phyloP scores from a whole-genome alignment of 2,888 invertebrate genomes.

The Oithona nana region DNA sequence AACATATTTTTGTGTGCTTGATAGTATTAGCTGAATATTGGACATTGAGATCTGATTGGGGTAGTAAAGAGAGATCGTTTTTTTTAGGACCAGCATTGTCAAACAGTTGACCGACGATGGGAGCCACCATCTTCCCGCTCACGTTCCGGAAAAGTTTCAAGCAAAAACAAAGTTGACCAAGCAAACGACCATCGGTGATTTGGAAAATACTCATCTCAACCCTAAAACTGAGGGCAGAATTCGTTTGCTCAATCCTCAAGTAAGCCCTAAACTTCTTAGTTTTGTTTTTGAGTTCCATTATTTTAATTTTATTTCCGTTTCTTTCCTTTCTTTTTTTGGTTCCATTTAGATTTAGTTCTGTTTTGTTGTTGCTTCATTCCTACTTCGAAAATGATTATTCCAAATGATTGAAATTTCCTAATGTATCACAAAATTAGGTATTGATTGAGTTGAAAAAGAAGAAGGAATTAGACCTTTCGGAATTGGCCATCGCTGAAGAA shows the following conservation, averaged over 20 bases:
- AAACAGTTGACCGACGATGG: slow-evolving; percentile 10
- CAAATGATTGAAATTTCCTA: too few species aligned
- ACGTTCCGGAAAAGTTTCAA: not conserved
- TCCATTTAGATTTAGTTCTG: not conserved
- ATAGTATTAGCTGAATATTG: too few species aligned
- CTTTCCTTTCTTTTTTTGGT: not conserved
- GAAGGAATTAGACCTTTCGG: not conserved
- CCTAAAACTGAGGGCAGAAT: slow-evolving; percentile 66
- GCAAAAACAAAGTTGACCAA: not conserved
- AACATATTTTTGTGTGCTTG: too few species aligned
- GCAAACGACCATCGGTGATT: slow-evolving; percentile 39
- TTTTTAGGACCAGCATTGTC: slow-evolving; percentile 10
- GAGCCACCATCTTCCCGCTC: slow-evolving; percentile 9
- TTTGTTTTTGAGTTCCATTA: too few species aligned
- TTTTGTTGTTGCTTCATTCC: too few species aligned
- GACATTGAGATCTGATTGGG: too few species aligned
- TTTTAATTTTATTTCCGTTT: not conserved
- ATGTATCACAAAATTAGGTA: too few species aligned
- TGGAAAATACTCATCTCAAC: slow-evolving; percentile 61
- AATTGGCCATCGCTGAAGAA: not conserved
- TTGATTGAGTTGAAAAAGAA: not conserved
- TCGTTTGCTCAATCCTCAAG: not conserved
- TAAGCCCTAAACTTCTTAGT: too few species aligned
- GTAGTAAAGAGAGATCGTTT: not conserved
- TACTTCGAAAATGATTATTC: too few species aligned